phyloP scores from a whole-genome alignment of 2,113 vertebrate genomes.

The Amblyopsis rosae region DNA sequence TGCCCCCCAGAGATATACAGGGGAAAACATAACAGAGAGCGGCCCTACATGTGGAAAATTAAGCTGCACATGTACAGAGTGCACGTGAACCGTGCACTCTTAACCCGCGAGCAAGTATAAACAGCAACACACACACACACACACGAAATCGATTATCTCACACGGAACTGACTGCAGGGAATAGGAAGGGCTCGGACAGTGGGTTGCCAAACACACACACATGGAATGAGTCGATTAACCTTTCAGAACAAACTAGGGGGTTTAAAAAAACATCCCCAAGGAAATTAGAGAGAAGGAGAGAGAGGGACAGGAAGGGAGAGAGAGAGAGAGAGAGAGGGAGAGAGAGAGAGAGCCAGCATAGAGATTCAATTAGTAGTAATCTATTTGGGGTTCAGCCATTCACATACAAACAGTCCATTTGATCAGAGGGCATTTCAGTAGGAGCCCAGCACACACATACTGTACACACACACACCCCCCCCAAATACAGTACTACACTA shows the following conservation, averaged over 20 bases:
- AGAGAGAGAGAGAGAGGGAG: neutral
- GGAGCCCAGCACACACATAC: too few relatives aligned
- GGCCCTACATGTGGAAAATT: constrained; percentile 14
- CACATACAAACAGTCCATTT: too few relatives aligned
- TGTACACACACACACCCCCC: too few relatives aligned
- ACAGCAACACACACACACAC: constrained; percentile 17
- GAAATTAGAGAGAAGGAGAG: neutral
- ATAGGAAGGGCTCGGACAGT: neutral
- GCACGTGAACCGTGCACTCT: constrained; percentile 13
- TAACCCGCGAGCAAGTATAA: too few relatives aligned
- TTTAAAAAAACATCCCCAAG: constrained; percentile 27
- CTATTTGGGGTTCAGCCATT: too few relatives aligned
- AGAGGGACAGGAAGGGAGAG: neutral
- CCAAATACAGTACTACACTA: too few relatives aligned
- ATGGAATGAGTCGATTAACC: constrained; percentile 30
- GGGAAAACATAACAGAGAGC: neutral
- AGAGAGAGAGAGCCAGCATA: neutral
- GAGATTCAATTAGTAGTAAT: too few relatives aligned
- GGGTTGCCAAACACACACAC: constrained; percentile 1
- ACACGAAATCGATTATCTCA: constrained; percentile 7
- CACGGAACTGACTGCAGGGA: neutral
- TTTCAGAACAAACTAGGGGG: neutral
- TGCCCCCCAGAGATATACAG: constrained; percentile 4
- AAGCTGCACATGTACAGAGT: constrained; percentile 30
- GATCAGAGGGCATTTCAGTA: too few relatives aligned